These are phyloP conservation scores for Rhynchopsitta pachyrhyncha DNA, from an alignment of 2,113 vertebrate genomes.

Conservation along the genomic window DNA sequence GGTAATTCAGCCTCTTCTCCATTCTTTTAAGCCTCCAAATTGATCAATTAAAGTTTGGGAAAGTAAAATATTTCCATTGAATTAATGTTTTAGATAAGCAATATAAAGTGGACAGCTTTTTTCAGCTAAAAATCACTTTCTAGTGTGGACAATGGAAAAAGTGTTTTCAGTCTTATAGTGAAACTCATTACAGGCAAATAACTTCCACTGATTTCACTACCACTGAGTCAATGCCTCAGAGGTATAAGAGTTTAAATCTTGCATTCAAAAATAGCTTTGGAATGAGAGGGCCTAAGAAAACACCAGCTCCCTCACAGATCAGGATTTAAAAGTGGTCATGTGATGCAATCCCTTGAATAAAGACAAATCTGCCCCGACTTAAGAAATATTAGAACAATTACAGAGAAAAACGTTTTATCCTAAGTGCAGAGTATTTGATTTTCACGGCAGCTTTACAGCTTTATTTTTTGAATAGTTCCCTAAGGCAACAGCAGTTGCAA, in stretches of 20 bases:
- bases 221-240: not conserved
- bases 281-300: not conserved
- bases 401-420: not conserved
- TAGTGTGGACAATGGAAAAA: not conserved
- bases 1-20: not conserved
- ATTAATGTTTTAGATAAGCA: not conserved
- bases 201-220: not conserved
- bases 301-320: not conserved
- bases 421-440: not conserved
- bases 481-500: not conserved
- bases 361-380: not conserved
- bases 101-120: not conserved
- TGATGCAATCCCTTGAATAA: not conserved
- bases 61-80: not conserved
- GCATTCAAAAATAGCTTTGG: not conserved
- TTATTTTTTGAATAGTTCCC: not conserved
- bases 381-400: not conserved
- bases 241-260: not conserved
- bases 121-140: not conserved
- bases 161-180: not conserved
- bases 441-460: not conserved
- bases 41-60: not conserved
- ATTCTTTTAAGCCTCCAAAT: not conserved
- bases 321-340: not conserved
- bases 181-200: accelerated